Evolutionary conservation across 1,140 invertebrate species (phyloP).

Genomic region (Rhopalosiphum maidis): DNA sequence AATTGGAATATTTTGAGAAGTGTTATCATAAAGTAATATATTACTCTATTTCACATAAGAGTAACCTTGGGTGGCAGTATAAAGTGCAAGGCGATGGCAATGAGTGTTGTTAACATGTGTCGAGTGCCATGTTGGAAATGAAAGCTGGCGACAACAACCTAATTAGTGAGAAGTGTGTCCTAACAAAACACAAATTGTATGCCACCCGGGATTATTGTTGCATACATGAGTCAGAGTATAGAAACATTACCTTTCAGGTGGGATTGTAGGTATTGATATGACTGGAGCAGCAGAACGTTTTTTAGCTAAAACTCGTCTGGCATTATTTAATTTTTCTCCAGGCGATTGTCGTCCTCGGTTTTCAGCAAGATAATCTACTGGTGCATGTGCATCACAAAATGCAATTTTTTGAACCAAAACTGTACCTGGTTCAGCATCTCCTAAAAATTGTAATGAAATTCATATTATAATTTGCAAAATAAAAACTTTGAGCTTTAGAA

Average conservation of each 20-base stretch:
- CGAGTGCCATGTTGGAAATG: no score
- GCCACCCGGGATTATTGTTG: neutral
- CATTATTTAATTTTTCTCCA: constrained; percentile 77
- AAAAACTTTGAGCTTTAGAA: neutral
- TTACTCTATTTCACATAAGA: neutral
- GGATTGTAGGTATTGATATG: constrained; percentile 93
- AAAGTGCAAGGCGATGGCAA: neutral
- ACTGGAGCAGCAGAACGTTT: constrained; percentile 89
- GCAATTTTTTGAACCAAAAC: constrained; percentile 91
- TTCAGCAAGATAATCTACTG: constrained; percentile 71
- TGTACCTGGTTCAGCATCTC: constrained; percentile 70
- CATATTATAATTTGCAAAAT: neutral
- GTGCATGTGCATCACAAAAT: constrained; percentile 93
- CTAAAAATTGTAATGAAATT: constrained; percentile 51
- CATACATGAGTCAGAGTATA: neutral
- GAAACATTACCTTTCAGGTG: constrained; percentile 73
- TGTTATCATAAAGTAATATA: neutral
- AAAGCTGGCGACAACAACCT: no score
- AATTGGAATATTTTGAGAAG: neutral
- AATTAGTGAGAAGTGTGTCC: neutral
- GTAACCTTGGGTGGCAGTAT: neutral
- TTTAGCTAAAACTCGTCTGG: constrained; percentile 78
- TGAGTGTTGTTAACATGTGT: neutral
- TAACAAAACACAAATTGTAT: neutral
- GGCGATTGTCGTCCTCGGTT: constrained; percentile 60